A percentile compares a stretch with the other conserved stretches of the same genome.
Conservation (phyloP, 2,888 invertebrate species). For the Hypolimnas misippus region DNA sequence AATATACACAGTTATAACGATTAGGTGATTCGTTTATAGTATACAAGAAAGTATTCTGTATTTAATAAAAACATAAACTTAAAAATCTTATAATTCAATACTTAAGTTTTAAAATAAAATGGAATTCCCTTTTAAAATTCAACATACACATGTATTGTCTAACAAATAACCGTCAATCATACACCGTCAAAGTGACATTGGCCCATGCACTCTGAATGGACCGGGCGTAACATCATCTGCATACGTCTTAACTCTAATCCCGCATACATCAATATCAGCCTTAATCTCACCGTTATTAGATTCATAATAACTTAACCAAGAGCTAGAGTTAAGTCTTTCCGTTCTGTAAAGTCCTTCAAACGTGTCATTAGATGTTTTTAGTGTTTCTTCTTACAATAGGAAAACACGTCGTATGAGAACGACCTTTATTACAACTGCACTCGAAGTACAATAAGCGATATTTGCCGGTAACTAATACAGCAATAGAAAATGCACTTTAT, state of each 20-base stretch:
- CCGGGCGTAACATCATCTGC: slow-evolving; percentile 43
- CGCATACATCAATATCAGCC: slow-evolving; percentile 26
- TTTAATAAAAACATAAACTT: too few relatives aligned
- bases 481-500: slow-evolving; percentile 27
- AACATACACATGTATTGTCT: slow-evolving; percentile 10
- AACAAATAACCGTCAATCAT: slow-evolving; percentile 44
- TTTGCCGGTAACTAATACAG: slow-evolving; percentile 17
- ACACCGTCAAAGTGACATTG: slow-evolving; percentile 52
- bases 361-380: slow-evolving; percentile 45
- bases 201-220: slow-evolving; percentile 46
- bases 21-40: too few relatives aligned
- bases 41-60: too few relatives aligned
- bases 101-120: not conserved
- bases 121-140: slow-evolving; percentile 22
- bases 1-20: too few relatives aligned
- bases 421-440: slow-evolving; percentile 50
- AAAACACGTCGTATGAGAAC: slow-evolving; percentile 47
- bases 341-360: slow-evolving; percentile 32
- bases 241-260: slow-evolving; percentile 40
- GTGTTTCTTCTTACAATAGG: slow-evolving; percentile 45
- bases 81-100: not conserved
- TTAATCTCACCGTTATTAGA: slow-evolving; percentile 7
- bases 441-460: slow-evolving; percentile 47
- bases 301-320: slow-evolving; percentile 31
- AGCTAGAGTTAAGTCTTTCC: slow-evolving; percentile 18